These are phyloP conservation scores for Trichopoda pennipes DNA, from an alignment of 2,888 invertebrate species.

Conservation along the genomic window DNA sequence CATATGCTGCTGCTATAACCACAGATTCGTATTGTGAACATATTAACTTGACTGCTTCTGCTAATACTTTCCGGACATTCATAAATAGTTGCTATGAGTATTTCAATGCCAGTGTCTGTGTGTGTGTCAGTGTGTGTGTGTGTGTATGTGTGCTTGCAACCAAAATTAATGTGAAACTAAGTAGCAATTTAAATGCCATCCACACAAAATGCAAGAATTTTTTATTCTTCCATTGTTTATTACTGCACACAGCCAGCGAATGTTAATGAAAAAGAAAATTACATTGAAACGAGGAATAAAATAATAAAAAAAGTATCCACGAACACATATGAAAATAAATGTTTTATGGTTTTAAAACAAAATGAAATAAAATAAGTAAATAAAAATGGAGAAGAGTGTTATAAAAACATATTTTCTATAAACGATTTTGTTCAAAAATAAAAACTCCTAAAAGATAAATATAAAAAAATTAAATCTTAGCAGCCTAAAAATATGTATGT, in stretches of 20 bases:
- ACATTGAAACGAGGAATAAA: not conserved
- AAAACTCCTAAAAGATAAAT: no score
- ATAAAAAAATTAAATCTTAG: no score
- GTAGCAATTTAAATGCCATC: slow-evolving; percentile 63
- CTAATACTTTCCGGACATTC: slow-evolving; percentile 5
- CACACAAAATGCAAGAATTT: slow-evolving; percentile 30
- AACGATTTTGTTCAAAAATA: no score
- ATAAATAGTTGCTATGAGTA: slow-evolving; percentile 4
- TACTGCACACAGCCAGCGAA: slow-evolving; percentile 26
- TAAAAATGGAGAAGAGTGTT: not conserved
- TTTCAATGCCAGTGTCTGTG: slow-evolving; percentile 10
- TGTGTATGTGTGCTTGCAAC: not conserved
- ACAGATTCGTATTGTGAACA: slow-evolving; percentile 17
- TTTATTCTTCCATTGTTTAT: not conserved
- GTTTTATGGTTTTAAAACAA: not conserved
- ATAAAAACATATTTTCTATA: no score
- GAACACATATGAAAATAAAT: not conserved
- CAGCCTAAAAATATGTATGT: no score
- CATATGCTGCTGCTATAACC: slow-evolving; percentile 30
- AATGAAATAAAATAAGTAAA: no score
- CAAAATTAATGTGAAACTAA: slow-evolving; percentile 50
- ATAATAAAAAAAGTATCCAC: not conserved
- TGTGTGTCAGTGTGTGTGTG: not conserved
- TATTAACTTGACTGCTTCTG: slow-evolving; percentile 13
- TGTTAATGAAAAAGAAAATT: slow-evolving; percentile 24